Evolutionary conservation across 2,113 vertebrate species (phyloP).

Genomic region (Sylvia atricapilla): DNA sequence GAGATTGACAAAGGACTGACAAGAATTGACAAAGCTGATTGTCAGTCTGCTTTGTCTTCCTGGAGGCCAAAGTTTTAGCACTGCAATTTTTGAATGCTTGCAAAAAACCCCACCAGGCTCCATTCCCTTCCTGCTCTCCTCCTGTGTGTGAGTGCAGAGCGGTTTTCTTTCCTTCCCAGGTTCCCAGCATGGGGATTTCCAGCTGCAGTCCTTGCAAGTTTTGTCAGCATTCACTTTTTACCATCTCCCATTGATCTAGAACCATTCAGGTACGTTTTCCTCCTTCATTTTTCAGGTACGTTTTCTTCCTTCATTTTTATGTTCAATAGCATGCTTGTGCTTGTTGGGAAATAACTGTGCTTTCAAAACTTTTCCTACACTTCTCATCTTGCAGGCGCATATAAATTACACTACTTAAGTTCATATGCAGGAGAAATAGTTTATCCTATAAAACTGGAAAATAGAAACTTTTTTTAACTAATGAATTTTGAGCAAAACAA

Average conservation of each 20-base stretch:
- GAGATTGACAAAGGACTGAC: too few relatives aligned
- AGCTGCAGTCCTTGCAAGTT: conserved; percentile 18
- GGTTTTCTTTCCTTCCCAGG: not conserved
- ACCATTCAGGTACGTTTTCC: conserved; percentile 38
- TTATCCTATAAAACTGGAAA: not conserved
- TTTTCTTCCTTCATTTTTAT: not conserved
- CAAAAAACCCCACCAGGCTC: not conserved
- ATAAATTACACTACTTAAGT: not conserved
- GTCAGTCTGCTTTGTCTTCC: not conserved
- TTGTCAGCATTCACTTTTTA: conserved; percentile 68
- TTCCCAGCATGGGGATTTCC: not conserved
- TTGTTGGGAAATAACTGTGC: not conserved
- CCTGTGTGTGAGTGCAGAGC: accelerated
- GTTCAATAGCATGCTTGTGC: not conserved
- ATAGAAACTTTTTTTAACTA: not conserved
- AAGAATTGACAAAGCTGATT: too few relatives aligned
- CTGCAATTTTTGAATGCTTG: not conserved
- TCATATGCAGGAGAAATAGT: not conserved
- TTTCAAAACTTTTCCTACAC: not conserved
- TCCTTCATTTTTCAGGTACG: conserved; percentile 50
- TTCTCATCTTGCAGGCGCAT: not conserved
- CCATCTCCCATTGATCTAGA: conserved; percentile 72
- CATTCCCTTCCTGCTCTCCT: not conserved
- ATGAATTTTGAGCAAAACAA: not conserved
- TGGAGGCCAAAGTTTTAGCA: not conserved